Percentiles rank a stretch among this genome's conserved stretches.
Evolutionary conservation across 2,113 vertebrate species (phyloP).

Genomic region (Pelecanoides urinatrix): DNA sequence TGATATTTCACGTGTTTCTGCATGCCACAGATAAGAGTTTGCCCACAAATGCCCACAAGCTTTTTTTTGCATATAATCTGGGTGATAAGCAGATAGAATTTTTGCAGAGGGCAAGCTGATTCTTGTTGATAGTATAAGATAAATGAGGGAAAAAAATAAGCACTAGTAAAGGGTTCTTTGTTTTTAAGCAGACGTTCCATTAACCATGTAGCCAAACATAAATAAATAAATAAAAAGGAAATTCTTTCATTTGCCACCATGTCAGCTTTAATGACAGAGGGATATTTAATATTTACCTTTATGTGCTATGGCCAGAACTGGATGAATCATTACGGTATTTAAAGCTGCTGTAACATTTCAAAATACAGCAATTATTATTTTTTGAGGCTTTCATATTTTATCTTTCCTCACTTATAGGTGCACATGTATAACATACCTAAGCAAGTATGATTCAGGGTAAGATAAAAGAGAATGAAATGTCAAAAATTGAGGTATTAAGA

Average conservation of each 20-base stretch:
- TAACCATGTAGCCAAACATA: neutral
- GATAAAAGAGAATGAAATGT: neutral
- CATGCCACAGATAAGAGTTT: conserved; percentile 51
- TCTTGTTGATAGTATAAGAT: conserved; percentile 37
- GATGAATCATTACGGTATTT: conserved; percentile 27
- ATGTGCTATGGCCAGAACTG: neutral
- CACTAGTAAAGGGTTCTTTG: conserved; percentile 32
- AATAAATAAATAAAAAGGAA: conserved; percentile 12
- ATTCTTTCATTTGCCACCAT: neutral
- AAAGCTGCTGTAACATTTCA: neutral
- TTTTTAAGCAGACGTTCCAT: conserved; percentile 29
- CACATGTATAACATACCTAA: neutral
- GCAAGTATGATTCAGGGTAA: neutral
- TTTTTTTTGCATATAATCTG: conserved; percentile 8
- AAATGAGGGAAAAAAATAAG: conserved; percentile 24
- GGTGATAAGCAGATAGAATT: neutral
- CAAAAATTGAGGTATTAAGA: neutral
- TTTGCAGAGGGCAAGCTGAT: conserved; percentile 5
- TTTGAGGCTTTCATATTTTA: neutral
- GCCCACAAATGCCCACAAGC: neutral
- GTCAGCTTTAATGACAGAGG: conserved; percentile 29
- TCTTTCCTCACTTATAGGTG: neutral
- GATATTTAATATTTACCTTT: conserved; percentile 33
- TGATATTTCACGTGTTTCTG: conserved; percentile 38
- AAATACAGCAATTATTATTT: neutral